Percentiles rank a stretch among this genome's conserved stretches.
phyloP scores from a whole-genome alignment of 2,113 vertebrate genomes.

The Otus sunia region DNA sequence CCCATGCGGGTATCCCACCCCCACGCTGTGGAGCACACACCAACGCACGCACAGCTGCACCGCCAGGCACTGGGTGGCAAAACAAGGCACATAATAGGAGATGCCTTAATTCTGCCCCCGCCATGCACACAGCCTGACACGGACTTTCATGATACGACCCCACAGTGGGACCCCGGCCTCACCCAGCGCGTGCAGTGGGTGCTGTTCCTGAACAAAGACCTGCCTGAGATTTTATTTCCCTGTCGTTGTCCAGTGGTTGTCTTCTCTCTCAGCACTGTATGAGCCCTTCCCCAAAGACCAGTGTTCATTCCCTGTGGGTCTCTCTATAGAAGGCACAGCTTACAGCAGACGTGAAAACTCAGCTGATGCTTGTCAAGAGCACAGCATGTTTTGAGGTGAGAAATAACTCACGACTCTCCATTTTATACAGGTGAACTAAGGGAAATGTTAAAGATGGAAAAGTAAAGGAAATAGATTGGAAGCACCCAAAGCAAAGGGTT shows the following conservation, averaged over 20 bases:
- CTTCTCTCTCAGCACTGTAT: rapidly evolving
- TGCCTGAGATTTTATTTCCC: not conserved
- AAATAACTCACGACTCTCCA: not conserved
- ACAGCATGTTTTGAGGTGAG: not conserved
- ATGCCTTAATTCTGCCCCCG: not conserved
- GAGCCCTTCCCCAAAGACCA: not conserved
- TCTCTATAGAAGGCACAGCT: not conserved
- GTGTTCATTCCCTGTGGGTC: not conserved
- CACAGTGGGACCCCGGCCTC: rapidly evolving
- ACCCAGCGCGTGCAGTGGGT: rapidly evolving
- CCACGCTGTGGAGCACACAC: rapidly evolving
- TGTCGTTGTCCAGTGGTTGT: not conserved
- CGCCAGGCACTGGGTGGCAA: rapidly evolving
- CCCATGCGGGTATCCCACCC: no score
- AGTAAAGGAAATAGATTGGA: not conserved
- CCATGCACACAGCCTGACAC: no score
- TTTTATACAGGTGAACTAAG: not conserved
- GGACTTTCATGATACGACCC: rapidly evolving
- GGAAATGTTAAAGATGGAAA: not conserved
- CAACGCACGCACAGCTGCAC: rapidly evolving
- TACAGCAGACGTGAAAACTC: not conserved
- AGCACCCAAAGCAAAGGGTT: not conserved
- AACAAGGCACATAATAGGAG: not conserved
- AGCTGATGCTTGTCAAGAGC: not conserved
- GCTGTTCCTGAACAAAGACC: not conserved